A percentile compares a stretch with the other conserved stretches of the same genome.
Evolutionary conservation across 2,888 invertebrate genomes (phyloP).

Genomic region (Cerceris ruficornis): DNA sequence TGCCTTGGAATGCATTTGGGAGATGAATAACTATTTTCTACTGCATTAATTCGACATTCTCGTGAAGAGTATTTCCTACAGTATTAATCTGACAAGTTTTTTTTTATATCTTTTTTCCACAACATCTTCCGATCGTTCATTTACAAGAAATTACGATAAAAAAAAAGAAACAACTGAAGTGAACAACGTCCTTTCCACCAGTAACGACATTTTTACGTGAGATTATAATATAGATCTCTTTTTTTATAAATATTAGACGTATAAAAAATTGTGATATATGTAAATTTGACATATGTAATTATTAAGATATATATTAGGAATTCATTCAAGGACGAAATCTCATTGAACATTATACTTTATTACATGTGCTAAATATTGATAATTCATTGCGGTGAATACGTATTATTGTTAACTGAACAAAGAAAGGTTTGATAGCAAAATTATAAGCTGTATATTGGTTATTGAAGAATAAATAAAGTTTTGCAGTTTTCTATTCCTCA

Average conservation of each 20-base stretch:
- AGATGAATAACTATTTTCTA: conserved; percentile 29
- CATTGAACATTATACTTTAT: conserved; percentile 6
- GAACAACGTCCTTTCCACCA: too few species aligned
- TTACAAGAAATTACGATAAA: neutral
- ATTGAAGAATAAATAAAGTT: conserved; percentile 72
- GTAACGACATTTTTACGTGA: too few species aligned
- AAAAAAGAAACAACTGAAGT: conserved; percentile 2
- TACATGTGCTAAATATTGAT: conserved; percentile 24
- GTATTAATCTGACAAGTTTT: conserved; percentile 60
- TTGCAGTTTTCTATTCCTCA: conserved; percentile 68
- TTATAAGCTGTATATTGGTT: conserved; percentile 54
- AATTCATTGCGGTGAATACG: conserved; percentile 36
- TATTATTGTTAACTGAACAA: conserved; percentile 33
- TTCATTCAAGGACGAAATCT: neutral
- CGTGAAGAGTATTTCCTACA: conserved; percentile 58
- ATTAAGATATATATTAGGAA: neutral
- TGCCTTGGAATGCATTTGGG: conserved; percentile 20
- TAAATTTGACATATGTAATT: neutral
- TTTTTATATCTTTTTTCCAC: conserved; percentile 16
- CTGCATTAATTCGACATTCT: conserved; percentile 31
- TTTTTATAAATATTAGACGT: too few species aligned
- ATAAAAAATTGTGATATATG: too few species aligned
- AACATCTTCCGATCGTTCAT: conserved; percentile 12
- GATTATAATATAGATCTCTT: too few species aligned
- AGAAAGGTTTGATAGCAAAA: conserved; percentile 12